These are phyloP conservation scores for Bombus polaris DNA, from an alignment of 1,140 invertebrate species.

Conservation along the genomic window DNA sequence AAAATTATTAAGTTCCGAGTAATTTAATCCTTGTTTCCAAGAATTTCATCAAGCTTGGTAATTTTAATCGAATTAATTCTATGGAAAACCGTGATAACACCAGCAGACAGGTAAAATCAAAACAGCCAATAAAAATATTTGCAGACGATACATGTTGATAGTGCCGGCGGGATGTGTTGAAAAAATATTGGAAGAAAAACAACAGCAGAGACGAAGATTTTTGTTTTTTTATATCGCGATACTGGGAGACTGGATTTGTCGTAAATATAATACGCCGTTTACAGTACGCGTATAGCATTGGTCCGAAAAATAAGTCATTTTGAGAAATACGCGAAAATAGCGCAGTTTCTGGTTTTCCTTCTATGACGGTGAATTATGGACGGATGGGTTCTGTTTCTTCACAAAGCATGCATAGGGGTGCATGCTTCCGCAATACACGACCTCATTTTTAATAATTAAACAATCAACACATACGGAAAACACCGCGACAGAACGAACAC, in stretches of 20 bases:
- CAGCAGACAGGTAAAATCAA: not conserved
- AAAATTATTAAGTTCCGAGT: not conserved
- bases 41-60: not conserved
- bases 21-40: not conserved
- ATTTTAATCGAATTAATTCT: not conserved
- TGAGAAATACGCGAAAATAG: conserved; percentile 32
- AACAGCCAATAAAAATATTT: not conserved
- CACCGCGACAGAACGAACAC: not conserved
- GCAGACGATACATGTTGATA: not conserved
- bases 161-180: not conserved
- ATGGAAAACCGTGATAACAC: too few relatives aligned
- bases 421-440: conserved; percentile 21
- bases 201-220: not conserved
- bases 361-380: conserved; percentile 26
- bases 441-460: conserved; percentile 50
- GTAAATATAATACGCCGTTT: not conserved
- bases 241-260: not conserved
- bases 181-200: not conserved
- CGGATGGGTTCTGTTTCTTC: conserved; percentile 39
- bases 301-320: not conserved
- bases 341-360: not conserved
- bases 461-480: not conserved
- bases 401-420: conserved; percentile 36
- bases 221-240: not conserved
- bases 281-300: not conserved